Evolutionary conservation across 1,140 invertebrate species (phyloP).

Genomic region (Lepidurus apus): DNA sequence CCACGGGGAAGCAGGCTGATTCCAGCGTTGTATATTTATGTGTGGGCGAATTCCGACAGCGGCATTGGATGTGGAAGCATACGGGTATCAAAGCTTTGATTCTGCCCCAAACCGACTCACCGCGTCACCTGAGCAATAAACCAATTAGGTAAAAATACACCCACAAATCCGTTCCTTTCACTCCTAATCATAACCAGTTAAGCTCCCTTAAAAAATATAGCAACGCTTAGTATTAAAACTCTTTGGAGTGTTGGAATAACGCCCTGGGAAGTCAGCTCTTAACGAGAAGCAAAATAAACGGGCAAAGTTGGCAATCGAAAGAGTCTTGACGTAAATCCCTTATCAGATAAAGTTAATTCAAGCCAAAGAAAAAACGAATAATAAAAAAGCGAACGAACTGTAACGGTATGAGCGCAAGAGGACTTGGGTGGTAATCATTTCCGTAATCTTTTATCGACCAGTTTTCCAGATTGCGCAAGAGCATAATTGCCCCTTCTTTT

Average conservation of each 20-base stretch:
- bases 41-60: not conserved
- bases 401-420: not conserved
- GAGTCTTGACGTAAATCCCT: not conserved
- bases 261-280: too few relatives aligned
- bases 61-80: not conserved
- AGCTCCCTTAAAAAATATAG: not conserved
- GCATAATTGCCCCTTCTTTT: not conserved
- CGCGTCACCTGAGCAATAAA: not conserved
- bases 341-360: constrained; percentile 9
- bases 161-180: not conserved
- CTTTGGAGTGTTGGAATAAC: too few relatives aligned
- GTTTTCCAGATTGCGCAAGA: not conserved
- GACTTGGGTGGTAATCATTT: not conserved
- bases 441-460: constrained; percentile 1
- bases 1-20: not conserved
- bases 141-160: not conserved
- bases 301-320: not conserved
- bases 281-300: not conserved
- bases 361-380: too few relatives aligned
- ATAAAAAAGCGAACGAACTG: not conserved
- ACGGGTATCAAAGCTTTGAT: constrained; percentile 4
- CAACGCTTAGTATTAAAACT: too few relatives aligned
- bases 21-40: not conserved
- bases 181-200: not conserved
- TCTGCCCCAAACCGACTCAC: not conserved